Percentiles rank a stretch among this genome's conserved stretches.
phyloP scores from a whole-genome alignment of 2,888 invertebrate species.

The Drosophila paucipuncta region DNA sequence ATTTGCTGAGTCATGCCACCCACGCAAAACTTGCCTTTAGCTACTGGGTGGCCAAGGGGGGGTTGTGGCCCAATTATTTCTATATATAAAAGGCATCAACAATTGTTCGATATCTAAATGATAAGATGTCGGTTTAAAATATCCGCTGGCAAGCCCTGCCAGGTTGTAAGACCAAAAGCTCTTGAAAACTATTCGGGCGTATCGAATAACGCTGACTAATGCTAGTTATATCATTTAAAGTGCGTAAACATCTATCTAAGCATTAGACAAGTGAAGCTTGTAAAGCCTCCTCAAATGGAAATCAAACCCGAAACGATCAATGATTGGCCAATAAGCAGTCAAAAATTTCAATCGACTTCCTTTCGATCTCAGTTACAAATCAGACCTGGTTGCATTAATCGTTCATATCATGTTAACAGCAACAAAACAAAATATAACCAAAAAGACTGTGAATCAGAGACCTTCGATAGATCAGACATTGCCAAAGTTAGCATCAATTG shows the following conservation, averaged over 20 bases:
- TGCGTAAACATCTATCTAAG: background rate
- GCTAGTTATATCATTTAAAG: background rate
- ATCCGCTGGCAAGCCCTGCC: background rate
- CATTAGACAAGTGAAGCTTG: background rate
- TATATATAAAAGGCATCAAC: background rate
- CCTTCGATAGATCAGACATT: conserved; percentile 6
- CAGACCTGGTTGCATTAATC: background rate
- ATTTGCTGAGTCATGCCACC: conserved; percentile 8
- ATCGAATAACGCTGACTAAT: background rate
- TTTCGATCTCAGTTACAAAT: background rate
- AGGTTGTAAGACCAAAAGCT: background rate
- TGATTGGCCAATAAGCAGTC: background rate
- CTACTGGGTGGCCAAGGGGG: too few relatives aligned
- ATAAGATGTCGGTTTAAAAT: background rate
- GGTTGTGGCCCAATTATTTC: background rate
- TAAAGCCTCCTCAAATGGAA: background rate
- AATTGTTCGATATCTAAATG: background rate
- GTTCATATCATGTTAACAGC: background rate
- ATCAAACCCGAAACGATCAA: background rate
- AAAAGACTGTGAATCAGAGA: conserved; percentile 35
- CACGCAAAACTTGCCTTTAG: background rate
- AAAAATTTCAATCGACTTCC: background rate
- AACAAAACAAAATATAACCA: background rate
- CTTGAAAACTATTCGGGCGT: background rate
- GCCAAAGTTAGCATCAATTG: background rate